Conservation (phyloP, 2,113 vertebrate species). For the Cheilinus undulatus region DNA sequence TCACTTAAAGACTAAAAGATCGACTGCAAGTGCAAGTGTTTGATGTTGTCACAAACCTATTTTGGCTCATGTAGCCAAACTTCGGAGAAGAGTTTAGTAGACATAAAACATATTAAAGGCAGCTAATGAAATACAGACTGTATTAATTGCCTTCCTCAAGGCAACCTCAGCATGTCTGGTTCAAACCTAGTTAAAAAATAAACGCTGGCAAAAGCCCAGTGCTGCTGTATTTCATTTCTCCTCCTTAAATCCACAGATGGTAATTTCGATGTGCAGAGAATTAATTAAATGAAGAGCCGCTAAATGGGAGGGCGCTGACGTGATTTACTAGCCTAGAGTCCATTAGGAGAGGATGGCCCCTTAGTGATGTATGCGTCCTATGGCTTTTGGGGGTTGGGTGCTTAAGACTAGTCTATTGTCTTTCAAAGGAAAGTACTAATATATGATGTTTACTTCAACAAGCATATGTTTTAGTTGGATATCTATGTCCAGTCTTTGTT, state of each 20-base stretch:
- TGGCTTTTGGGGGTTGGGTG: slow-evolving; percentile 38
- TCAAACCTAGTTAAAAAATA: slow-evolving; percentile 8
- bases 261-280: slow-evolving; percentile 58
- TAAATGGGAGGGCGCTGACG: slow-evolving; percentile 42
- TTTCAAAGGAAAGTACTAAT: neutral
- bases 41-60: neutral
- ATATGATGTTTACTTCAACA: neutral
- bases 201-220: slow-evolving; percentile 18
- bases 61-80: neutral
- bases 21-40: neutral
- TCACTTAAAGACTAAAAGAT: too few species aligned
- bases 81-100: neutral
- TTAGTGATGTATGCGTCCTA: slow-evolving; percentile 29
- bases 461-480: neutral
- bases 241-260: slow-evolving; percentile 50
- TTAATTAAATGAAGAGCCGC: slow-evolving; percentile 60
- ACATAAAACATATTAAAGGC: slow-evolving; percentile 15
- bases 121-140: slow-evolving; percentile 27
- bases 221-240: slow-evolving; percentile 28
- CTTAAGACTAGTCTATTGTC: slow-evolving; percentile 3
- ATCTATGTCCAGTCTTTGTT: neutral
- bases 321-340: slow-evolving; percentile 64
- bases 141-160: slow-evolving; percentile 30
- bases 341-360: slow-evolving; percentile 33
- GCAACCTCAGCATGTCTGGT: slow-evolving; percentile 20